Conservation (phyloP, 2,888 invertebrate species). For the Eremobia ochroleuca region DNA sequence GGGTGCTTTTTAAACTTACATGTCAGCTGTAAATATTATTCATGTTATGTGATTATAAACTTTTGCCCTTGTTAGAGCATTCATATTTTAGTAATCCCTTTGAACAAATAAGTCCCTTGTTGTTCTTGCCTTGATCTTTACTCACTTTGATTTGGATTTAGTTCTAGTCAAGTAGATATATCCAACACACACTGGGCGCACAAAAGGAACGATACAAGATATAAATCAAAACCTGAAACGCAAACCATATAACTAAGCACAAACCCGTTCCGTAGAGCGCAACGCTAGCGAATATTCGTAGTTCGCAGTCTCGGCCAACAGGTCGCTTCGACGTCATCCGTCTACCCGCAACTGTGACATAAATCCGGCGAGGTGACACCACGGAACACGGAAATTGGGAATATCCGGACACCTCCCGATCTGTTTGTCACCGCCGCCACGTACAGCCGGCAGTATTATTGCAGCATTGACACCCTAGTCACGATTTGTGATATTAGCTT, state of each 20-base stretch:
- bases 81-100: background rate
- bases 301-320: conserved; percentile 63
- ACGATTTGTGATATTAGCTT: conserved; percentile 72
- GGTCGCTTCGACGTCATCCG: conserved; percentile 67
- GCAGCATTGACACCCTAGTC: conserved; percentile 74
- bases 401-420: conserved; percentile 79
- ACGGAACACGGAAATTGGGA: conserved; percentile 82
- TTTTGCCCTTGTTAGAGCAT: background rate
- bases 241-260: conserved; percentile 26
- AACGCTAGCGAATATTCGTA: conserved; percentile 63
- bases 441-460: conserved; percentile 71
- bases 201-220: conserved; percentile 24
- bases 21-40: conserved; percentile 9
- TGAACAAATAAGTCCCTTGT: background rate
- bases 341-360: conserved; percentile 73
- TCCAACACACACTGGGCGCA: conserved; percentile 3
- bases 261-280: conserved; percentile 34
- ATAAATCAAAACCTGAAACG: conserved; percentile 34
- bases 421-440: conserved; percentile 79
- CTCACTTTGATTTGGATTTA: background rate
- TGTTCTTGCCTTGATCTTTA: background rate
- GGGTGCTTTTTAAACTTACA: background rate
- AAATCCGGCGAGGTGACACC: conserved; percentile 74
- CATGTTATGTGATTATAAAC: background rate
- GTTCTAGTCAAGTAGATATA: background rate